phyloP scores from a whole-genome alignment of 2,888 invertebrate genomes.

The Brenthis ino region DNA sequence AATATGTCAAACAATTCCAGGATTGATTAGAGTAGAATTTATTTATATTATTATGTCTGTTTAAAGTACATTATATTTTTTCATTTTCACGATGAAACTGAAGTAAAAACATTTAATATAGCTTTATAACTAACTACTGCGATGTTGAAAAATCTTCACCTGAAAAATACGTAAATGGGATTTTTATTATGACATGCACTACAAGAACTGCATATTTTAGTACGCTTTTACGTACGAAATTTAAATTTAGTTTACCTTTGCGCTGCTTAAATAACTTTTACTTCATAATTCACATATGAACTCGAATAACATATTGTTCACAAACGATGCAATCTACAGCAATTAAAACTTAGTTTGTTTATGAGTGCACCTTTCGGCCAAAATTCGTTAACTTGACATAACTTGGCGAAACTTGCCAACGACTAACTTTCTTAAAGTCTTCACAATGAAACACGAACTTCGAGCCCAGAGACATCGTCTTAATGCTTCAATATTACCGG shows the following conservation, averaged over 20 bases:
- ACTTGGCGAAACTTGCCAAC: slow-evolving; percentile 32
- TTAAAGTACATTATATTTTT: no score
- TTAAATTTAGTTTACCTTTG: slow-evolving; percentile 13
- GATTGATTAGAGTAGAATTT: no score
- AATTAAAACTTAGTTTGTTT: slow-evolving; percentile 79
- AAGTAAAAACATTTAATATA: neutral
- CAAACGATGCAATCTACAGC: slow-evolving; percentile 60
- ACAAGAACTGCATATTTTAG: slow-evolving; percentile 6
- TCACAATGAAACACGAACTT: slow-evolving; percentile 62
- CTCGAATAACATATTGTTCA: slow-evolving; percentile 27
- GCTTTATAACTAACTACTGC: no score
- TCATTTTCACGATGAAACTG: no score
- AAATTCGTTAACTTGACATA: slow-evolving; percentile 50
- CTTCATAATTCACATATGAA: slow-evolving; percentile 26
- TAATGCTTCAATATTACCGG: slow-evolving; percentile 59
- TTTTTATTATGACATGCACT: neutral
- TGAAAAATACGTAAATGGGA: no score
- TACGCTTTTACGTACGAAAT: neutral
- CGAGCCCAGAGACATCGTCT: slow-evolving; percentile 45
- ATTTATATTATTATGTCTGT: no score
- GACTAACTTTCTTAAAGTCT: slow-evolving; percentile 35
- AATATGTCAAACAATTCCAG: no score
- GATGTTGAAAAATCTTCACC: no score
- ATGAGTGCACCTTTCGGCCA: slow-evolving; percentile 72
- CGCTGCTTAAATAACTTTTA: slow-evolving; percentile 23